Base-by-base conservation (phyloP, 2,888 invertebrate genomes). In the Tetragnatha montana region DNA sequence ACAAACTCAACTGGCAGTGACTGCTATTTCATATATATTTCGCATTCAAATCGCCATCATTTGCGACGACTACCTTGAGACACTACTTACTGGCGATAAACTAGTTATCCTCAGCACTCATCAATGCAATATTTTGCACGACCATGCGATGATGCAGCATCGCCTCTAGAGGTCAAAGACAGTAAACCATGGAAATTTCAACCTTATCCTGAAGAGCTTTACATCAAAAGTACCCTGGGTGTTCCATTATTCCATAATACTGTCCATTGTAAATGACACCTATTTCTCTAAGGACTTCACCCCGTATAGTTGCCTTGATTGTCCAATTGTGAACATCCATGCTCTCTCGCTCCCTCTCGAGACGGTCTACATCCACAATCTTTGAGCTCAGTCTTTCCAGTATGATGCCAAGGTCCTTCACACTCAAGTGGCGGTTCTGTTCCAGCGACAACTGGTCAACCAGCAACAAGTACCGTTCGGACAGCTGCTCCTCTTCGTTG, bases 241-340 rank as follows among this genome's bases (percentile, higher is more conserved):
- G 98, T 94, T 98, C 98, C 93, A 97, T 97, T 94, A 98, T 97
- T 92, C 97, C 97, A 94, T 98, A 98, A 94, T 97, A 98, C 94
- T 97, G 98, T 91, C 97, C 97, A 94, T 98, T 97, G 94, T 98
- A 98, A 93, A 98, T 97, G 92, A 98, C 97, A 91, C 98, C 98
- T 91, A 98, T 95, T 94, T 98, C 98, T 89, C 97, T 95, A 93
- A 98, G 94, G 92, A 97, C 97, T 94, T 98, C 97, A 83, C 98
- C 98, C 91, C 97, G 95, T 93, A 98, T 98, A 92, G 97, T 97
- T 93, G 98, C 98, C 94, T 97, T 98, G 94, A 98, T 98, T 94
- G 98, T 98, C 98, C 98, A 98, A 94, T 98, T 97, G 95, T 97
- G 97, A 93, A 97, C 97, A 94, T 98, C 97, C 94, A 97, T 97